Conservation (phyloP, 2,888 invertebrate species). For the Cryptus armator region DNA sequence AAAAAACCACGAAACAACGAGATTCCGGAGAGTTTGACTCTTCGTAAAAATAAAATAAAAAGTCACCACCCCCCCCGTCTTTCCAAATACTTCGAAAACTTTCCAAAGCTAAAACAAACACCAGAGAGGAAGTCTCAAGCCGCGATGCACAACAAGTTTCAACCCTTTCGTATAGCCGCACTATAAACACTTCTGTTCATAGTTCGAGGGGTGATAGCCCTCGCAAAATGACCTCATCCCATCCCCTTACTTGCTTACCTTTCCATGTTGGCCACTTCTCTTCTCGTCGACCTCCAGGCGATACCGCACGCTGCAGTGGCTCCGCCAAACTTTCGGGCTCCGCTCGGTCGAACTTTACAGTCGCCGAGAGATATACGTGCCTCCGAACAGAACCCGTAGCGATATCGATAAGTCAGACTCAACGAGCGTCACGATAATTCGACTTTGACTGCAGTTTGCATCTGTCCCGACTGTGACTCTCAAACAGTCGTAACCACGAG, state of each 20-base stretch:
- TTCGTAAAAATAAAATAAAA: too few species aligned
- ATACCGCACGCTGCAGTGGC: slow-evolving; percentile 14
- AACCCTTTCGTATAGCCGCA: slow-evolving; percentile 16
- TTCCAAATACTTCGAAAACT: slow-evolving; percentile 43
- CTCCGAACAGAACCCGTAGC: slow-evolving; percentile 27
- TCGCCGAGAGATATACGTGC: slow-evolving; percentile 34
- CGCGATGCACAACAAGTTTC: slow-evolving; percentile 16
- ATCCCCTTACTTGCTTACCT: slow-evolving; percentile 28
- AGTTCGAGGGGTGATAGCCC: slow-evolving; percentile 15
- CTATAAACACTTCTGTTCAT: slow-evolving; percentile 10
- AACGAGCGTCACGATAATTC: slow-evolving; percentile 66
- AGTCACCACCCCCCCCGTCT: too few species aligned
- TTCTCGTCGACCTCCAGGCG: slow-evolving; percentile 6
- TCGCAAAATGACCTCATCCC: slow-evolving; percentile 27
- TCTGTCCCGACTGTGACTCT: slow-evolving; percentile 20
- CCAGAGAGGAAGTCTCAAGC: neutral
- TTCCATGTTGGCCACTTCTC: neutral
- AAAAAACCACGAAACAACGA: too few species aligned
- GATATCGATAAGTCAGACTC: slow-evolving; percentile 65
- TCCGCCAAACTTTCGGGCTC: slow-evolving; percentile 49
- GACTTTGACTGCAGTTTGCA: slow-evolving; percentile 62
- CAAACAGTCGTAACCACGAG: slow-evolving; percentile 12
- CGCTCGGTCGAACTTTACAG: slow-evolving; percentile 59
- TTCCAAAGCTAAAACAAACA: slow-evolving; percentile 45
- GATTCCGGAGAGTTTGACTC: too few species aligned